Evolutionary conservation across 1,140 invertebrate species (phyloP), one percentile per base, ranked within the genome.

Genomic region (Euura lappo): DNA sequence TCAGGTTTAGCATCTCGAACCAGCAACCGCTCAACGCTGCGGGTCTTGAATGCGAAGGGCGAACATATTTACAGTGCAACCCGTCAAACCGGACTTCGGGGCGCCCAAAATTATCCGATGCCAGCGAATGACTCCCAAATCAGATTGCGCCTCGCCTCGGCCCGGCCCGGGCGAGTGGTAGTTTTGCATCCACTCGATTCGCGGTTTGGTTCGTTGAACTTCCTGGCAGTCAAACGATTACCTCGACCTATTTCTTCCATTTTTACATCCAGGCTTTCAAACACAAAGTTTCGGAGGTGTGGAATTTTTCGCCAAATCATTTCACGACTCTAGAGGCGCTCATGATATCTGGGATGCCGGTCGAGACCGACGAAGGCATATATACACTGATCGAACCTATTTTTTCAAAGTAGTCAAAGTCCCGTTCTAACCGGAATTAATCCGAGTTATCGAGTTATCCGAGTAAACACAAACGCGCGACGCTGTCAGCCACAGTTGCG

Each of bases 51-150:
- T 11, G 51, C 8, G 51, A 60, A 11, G 10, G 51, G 5, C 74
- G 75, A 80, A 71, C 74, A 72, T 11, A n/a, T 11, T n/a, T 60
- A 60, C 51, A 6, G 51, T 60, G 67, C 72, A 78, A 81, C 80
- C 71, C 77, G 78, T 79, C 79, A 83, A 86, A 86, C 80, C 84
- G 80, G 84, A 81, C 80, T 77, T 65, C 73, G 77, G 70, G 72
- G 10, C 72, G 71, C 79, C 78, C 71, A 80, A 85, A 85, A 81
- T 81, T 79, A 78, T 72, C 28, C 68, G 46, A 4, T 45, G 45
- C 11, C 47, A 64, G 43, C 45, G 69, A 68, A 47, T 65, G 13
- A 44, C 8, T n/a, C 51, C 51, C 8, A 60, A 60, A 60, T 60
- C 13, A n/a, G 13, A 60, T 60, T 71, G 43, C 46, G 43, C 64